A percentile compares a stretch with the other conserved stretches of the same genome.
These are phyloP conservation scores for Saccopteryx leptura DNA, from an alignment of 2,113 vertebrate genomes.

Conservation along the genomic window DNA sequence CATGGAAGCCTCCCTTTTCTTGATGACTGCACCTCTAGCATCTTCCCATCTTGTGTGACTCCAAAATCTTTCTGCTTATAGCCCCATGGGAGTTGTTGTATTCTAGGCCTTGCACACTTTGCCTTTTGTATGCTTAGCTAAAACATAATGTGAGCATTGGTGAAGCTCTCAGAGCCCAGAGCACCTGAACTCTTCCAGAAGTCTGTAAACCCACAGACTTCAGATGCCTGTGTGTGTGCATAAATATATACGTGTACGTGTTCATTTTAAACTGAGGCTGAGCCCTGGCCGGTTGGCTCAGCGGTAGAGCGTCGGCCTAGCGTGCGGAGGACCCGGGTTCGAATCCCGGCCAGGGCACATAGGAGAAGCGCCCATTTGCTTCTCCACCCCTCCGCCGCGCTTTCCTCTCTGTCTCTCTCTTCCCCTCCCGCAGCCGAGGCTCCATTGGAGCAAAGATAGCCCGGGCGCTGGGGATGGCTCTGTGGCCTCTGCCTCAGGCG, in stretches of 20 bases:
- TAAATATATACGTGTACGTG: no score
- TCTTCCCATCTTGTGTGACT: background rate
- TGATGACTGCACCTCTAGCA: background rate
- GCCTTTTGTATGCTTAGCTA: fast-evolving
- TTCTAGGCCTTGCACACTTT: background rate
- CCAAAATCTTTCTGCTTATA: background rate
- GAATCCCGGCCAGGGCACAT: no score
- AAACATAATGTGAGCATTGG: fast-evolving
- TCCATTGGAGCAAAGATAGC: no score
- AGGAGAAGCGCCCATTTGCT: no score
- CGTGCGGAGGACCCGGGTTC: no score
- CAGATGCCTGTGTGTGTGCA: fast-evolving
- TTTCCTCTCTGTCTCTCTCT: no score
- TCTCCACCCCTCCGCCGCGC: no score
- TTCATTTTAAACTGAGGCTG: background rate
- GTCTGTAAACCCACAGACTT: background rate
- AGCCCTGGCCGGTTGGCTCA: no score
- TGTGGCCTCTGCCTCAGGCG: no score
- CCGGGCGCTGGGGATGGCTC: no score
- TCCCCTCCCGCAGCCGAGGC: no score
- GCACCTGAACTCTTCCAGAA: background rate
- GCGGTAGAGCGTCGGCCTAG: no score
- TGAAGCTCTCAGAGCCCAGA: background rate
- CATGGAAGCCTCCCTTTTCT: fast-evolving
- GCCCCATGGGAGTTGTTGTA: background rate